phyloP scores from a whole-genome alignment of 2,113 vertebrate species.

The Chaenogobius annularis region DNA sequence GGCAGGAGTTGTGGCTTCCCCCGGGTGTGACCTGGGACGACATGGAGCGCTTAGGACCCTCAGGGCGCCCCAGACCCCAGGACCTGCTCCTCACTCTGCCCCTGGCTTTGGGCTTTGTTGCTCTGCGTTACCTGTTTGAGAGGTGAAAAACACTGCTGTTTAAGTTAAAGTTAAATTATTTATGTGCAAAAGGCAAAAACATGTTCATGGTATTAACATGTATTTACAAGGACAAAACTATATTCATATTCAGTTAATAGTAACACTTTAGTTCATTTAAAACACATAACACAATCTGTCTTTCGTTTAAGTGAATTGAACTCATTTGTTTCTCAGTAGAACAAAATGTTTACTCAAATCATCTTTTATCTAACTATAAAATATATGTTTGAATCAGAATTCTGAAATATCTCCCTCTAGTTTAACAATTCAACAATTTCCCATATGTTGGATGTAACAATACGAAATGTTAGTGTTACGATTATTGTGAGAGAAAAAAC shows the following conservation, averaged over 20 bases:
- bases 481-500: too few species aligned
- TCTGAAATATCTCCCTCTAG: neutral
- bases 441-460: too few species aligned
- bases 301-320: too few species aligned
- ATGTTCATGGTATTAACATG: too few species aligned
- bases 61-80: conserved; percentile 72
- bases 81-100: conserved; percentile 82
- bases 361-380: neutral
- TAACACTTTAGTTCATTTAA: too few species aligned
- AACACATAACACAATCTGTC: too few species aligned
- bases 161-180: neutral
- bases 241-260: too few species aligned
- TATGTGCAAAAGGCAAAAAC: too few species aligned
- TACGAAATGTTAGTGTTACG: too few species aligned
- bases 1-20: conserved; percentile 86
- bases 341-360: neutral
- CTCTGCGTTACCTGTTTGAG: conserved; percentile 80
- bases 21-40: conserved; percentile 84
- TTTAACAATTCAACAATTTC: neutral
- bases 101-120: conserved; percentile 79
- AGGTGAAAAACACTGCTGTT: conserved; percentile 72
- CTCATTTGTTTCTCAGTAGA: neutral
- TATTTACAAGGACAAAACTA: too few species aligned
- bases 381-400: neutral
- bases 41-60: conserved; percentile 77